Base-by-base conservation (phyloP, 1,140 invertebrate genomes). In the Centruroides sculpturatus region DNA sequence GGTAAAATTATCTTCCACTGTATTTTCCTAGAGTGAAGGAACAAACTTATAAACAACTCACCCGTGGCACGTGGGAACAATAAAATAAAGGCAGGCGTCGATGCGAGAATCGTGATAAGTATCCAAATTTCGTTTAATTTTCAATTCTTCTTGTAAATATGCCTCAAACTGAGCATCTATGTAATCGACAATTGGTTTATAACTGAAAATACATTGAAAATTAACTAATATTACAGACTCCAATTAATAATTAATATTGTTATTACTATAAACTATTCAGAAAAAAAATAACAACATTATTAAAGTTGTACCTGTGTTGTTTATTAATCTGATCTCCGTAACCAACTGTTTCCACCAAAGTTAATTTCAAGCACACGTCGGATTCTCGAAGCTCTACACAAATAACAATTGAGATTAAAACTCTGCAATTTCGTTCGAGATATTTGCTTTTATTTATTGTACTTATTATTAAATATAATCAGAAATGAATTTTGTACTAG, bases 301-400 rank as follows among this genome's bases (percentile, higher is more conserved):
- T n/a, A 41, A 41, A 4, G 7, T 41, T 41, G 4, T 41, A 61
- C 60, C 75, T 77, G 71, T 99, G 93, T 69, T 98, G 92, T 75
- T 99, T 99, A 74, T 99, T 97, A 57, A 99, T 94, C 77, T 99
- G 96, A 77, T 99, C 96, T 13, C 96, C 96, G 75, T 98, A 99
- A 2, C 95, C 97, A 56, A 96, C 91, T 0, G 94, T 97, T 71
- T 99, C 97, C 47, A 97, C 92, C 66, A 99, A 86, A 1, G 93
- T 97, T 60, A 87, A 82, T 77, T 98, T 98, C 11, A 99, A 77
- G 65, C 89, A 81, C 11, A 99, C 95, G 76, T 89, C 95, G 71
- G 89, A 94, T 74, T 99, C 96, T 73, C 95, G 89, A 46, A 99
- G 76, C 71, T 99, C 95, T 63, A 11, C 5, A 35, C 9, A 49